Evolutionary conservation across 2,797 vertebrate genomes (phyloP).

Genomic region (Selene dorsalis): DNA sequence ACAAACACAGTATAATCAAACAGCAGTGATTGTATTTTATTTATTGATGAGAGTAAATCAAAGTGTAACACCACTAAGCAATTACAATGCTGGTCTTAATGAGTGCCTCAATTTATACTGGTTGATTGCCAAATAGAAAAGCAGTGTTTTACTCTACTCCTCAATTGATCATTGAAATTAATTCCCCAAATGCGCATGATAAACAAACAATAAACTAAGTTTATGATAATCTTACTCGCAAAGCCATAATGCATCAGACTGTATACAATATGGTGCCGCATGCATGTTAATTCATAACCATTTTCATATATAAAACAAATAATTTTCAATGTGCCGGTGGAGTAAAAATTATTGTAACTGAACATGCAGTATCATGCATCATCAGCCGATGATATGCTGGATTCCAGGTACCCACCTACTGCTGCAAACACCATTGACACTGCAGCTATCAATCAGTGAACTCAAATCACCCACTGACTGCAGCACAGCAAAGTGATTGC

Average conservation of each 20-base stretch:
- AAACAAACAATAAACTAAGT: conserved; percentile 73
- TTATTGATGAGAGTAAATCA: conserved; percentile 80
- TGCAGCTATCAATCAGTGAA: conserved; percentile 61
- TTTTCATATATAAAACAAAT: conserved; percentile 41
- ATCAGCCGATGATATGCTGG: conserved; percentile 25
- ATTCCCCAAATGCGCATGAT: conserved; percentile 69
- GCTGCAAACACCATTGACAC: conserved; percentile 52
- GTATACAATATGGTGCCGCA: conserved; percentile 27
- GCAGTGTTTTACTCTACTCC: conserved; percentile 60
- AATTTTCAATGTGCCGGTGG: conserved; percentile 6
- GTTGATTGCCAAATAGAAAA: conserved; percentile 77
- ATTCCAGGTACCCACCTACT: conserved; percentile 34
- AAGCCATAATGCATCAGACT: conserved; percentile 45
- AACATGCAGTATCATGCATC: conserved; percentile 30
- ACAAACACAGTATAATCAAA: conserved; percentile 75
- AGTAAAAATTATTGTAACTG: neutral
- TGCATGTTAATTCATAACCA: conserved; percentile 23
- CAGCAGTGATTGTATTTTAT: conserved; percentile 77
- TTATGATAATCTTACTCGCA: conserved; percentile 65
- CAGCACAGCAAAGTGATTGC: conserved; percentile 57
- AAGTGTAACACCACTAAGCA: conserved; percentile 75
- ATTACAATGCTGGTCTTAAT: conserved; percentile 78
- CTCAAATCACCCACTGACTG: conserved; percentile 59
- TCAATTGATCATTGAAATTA: conserved; percentile 74
- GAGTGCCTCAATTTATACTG: conserved; percentile 75